Conservation (phyloP, 1,140 invertebrate species). For the Heliothis virescens region DNA sequence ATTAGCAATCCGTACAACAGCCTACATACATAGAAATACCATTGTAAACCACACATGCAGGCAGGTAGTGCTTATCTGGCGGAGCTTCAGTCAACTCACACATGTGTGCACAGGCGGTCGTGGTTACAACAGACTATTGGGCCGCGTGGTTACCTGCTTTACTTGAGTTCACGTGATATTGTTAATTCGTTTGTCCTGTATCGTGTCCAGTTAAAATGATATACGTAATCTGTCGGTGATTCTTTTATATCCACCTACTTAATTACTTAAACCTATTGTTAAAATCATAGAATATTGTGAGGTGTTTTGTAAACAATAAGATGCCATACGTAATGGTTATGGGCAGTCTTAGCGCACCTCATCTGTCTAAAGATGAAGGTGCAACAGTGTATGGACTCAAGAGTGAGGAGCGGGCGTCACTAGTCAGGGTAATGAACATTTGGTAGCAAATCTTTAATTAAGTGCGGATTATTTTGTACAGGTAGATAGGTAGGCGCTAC, state of each 20-base stretch:
- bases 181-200: conserved; percentile 7
- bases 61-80: conserved; percentile 67
- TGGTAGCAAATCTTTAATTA: neutral
- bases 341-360: conserved; percentile 75
- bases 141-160: conserved; percentile 56
- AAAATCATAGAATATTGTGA: conserved; percentile 20
- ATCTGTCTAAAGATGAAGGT: conserved; percentile 80
- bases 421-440: conserved; percentile 73
- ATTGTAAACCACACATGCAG: conserved; percentile 64
- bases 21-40: conserved; percentile 61
- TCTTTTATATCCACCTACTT: conserved; percentile 29
- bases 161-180: conserved; percentile 31
- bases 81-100: conserved; percentile 74
- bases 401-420: conserved; percentile 74
- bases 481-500: too few relatives aligned
- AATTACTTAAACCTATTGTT: neutral
- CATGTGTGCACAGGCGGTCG: conserved; percentile 68
- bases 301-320: conserved; percentile 46
- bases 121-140: conserved; percentile 49
- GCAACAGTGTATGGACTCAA: conserved; percentile 81
- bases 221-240: conserved; percentile 59
- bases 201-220: conserved; percentile 59
- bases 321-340: conserved; percentile 85
- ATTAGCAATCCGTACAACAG: conserved; percentile 56
- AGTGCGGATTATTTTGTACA: too few relatives aligned